These are phyloP conservation scores for Stenotaenia linearis DNA, from an alignment of 2,888 invertebrate species.

Conservation along the genomic window DNA sequence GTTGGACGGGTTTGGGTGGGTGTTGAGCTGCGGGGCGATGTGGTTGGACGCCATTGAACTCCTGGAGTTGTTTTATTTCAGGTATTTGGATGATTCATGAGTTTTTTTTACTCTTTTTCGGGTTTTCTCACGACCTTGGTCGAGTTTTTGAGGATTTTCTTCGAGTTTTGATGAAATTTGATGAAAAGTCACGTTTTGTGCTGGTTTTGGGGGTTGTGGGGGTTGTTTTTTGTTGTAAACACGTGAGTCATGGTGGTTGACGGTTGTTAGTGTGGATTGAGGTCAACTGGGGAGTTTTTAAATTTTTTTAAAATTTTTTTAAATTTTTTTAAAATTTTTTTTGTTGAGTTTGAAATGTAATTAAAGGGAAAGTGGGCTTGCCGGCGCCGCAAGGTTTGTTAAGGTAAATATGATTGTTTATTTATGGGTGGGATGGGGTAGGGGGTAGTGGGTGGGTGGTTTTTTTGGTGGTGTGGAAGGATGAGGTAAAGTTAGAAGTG, in stretches of 20 bases:
- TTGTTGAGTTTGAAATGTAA: not conserved
- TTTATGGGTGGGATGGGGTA: too few species aligned
- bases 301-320: not conserved
- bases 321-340: not conserved
- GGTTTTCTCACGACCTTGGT: not conserved
- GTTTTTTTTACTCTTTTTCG: too few species aligned
- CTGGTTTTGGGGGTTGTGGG: not conserved
- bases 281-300: not conserved
- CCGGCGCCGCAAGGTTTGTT: too few species aligned
- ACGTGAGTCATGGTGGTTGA: not conserved
- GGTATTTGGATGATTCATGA: slow-evolving; percentile 17
- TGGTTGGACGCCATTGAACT: not conserved
- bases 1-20: too few species aligned
- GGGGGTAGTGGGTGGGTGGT: too few species aligned
- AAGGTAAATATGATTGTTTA: too few species aligned
- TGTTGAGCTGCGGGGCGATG: not conserved
- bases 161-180: too few species aligned
- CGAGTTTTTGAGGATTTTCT: not conserved
- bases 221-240: not conserved
- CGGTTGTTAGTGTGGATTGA: too few species aligned
- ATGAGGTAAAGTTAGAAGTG: too few species aligned
- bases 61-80: not conserved
- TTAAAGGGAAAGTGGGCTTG: not conserved
- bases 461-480: too few species aligned
- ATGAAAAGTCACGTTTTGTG: not conserved